Conservation (phyloP, 2,113 vertebrate genomes). For the Antigone vipio region DNA sequence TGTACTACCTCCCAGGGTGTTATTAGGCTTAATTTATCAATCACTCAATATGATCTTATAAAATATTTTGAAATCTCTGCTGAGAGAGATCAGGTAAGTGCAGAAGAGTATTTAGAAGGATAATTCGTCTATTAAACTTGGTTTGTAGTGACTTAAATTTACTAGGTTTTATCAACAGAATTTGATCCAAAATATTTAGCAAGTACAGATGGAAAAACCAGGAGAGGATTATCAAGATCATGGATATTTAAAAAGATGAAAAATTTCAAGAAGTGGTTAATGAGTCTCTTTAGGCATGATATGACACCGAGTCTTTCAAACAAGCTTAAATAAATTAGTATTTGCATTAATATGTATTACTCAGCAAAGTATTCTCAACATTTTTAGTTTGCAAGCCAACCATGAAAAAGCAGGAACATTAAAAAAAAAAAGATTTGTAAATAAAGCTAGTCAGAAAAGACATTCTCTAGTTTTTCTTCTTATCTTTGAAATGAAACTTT, state of each 20-base stretch:
- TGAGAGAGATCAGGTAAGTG: neutral
- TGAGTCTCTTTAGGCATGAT: neutral
- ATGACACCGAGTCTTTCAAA: neutral
- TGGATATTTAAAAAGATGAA: neutral
- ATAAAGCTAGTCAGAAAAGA: neutral
- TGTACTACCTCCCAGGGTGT: neutral
- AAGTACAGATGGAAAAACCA: neutral
- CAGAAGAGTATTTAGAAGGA: neutral
- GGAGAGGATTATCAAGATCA: neutral
- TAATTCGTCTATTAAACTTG: neutral
- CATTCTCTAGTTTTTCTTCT: neutral
- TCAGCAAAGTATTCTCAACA: neutral
- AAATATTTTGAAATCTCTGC: neutral
- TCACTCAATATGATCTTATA: neutral
- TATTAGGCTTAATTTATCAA: conserved; percentile 15
- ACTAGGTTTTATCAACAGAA: neutral
- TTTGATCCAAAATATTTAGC: neutral
- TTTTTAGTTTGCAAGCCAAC: neutral
- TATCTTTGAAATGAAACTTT: neutral
- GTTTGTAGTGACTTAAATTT: neutral
- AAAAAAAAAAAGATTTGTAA: neutral
- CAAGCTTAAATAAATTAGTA: neutral
- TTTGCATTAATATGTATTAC: neutral
- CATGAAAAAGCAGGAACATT: neutral
- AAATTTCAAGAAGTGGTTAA: neutral